Evolutionary conservation across 2,888 invertebrate genomes (phyloP).

Genomic region (Antheraea yamamai): DNA sequence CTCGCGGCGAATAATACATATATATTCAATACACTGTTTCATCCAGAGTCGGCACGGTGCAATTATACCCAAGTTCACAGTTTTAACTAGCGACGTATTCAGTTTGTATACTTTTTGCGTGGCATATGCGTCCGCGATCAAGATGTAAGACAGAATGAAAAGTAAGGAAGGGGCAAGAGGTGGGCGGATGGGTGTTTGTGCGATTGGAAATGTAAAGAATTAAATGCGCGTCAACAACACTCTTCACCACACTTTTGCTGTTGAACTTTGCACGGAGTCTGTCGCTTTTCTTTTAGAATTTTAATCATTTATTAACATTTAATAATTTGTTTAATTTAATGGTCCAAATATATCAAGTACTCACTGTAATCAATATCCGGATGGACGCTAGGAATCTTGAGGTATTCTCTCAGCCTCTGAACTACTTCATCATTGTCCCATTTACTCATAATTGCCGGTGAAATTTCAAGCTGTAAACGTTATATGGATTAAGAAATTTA

Average conservation of each 20-base stretch:
- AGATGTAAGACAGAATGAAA: too few relatives aligned
- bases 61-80: too few relatives aligned
- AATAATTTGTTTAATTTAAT: neutral
- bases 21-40: too few relatives aligned
- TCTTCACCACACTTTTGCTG: neutral
- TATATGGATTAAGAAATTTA: neutral
- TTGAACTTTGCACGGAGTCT: neutral
- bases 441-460: constrained; percentile 22
- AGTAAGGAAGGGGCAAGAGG: too few relatives aligned
- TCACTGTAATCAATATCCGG: constrained; percentile 93
- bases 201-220: too few relatives aligned
- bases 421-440: constrained; percentile 83
- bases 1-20: too few relatives aligned
- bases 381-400: constrained; percentile 93
- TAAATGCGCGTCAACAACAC: too few relatives aligned
- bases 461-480: neutral
- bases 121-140: too few relatives aligned
- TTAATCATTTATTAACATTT: neutral
- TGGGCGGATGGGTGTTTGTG: too few relatives aligned
- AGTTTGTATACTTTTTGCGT: too few relatives aligned
- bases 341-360: constrained; percentile 38
- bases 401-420: constrained; percentile 91
- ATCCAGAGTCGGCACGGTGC: too few relatives aligned
- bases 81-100: too few relatives aligned
- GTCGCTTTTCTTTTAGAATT: neutral